These are phyloP conservation scores for Parelbella ahira DNA, from an alignment of 2,888 invertebrate species.

Conservation along the genomic window DNA sequence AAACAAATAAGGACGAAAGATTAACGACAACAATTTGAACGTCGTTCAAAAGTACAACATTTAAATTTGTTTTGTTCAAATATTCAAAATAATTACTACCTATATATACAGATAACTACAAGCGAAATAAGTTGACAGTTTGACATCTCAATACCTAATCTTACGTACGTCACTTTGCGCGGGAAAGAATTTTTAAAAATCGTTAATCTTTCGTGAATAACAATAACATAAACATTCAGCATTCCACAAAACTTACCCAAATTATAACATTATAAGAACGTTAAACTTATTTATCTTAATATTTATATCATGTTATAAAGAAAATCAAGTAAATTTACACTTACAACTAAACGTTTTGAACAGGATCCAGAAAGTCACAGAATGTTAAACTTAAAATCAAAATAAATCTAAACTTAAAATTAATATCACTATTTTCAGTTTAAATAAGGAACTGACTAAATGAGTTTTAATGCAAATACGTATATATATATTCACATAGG, in stretches of 20 bases:
- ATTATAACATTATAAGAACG: too few species aligned
- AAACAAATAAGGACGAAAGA: constrained; percentile 21
- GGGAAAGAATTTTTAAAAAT: constrained; percentile 7
- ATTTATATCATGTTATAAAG: too few species aligned
- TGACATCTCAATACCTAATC: too few species aligned
- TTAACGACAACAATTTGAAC: too few species aligned
- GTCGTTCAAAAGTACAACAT: too few species aligned
- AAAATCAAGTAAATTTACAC: background rate
- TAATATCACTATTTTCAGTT: constrained; percentile 74
- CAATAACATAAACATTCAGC: background rate
- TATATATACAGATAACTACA: too few species aligned
- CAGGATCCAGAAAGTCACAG: background rate
- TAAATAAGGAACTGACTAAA: constrained; percentile 63
- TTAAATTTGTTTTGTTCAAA: background rate
- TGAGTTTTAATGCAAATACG: constrained; percentile 27
- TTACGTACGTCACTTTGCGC: constrained; percentile 2
- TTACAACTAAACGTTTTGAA: background rate
- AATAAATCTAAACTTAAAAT: constrained; percentile 56
- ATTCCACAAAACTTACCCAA: background rate
- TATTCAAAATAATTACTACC: too few species aligned
- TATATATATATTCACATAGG: too few species aligned
- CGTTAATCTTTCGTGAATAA: constrained; percentile 22
- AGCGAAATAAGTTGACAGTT: too few species aligned
- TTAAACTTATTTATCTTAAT: too few species aligned
- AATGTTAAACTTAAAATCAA: constrained; percentile 29